Evolutionary conservation across 64 coral and sea anemone species (phyloP), one percentile per base, ranked within the genome.

Genomic region (Platygyra sinensis): DNA sequence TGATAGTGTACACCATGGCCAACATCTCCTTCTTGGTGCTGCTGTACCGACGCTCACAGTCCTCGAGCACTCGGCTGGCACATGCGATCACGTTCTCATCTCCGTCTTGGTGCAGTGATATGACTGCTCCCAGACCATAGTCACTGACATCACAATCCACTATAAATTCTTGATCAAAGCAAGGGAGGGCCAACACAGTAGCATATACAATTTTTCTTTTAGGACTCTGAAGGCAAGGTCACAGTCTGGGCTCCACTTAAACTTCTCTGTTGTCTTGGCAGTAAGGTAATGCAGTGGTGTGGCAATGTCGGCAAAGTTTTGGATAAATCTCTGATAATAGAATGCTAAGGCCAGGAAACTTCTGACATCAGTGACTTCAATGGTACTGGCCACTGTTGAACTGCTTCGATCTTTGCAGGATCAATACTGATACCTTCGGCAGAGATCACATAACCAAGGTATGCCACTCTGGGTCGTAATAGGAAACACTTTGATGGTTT

Each of bases 1-100:
- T 71, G 20, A 91, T 60, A 13, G 89, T 80, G 71, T 83, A 92
- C 59, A 76, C 74, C 30, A 86, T 74, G 24, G 73, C 87, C 4
- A 78, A 6, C 72, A 89, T 65, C 55, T 78, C 74, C 10, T 75
- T 73, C 87, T 89, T 89, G 20, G 49, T 65, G 2, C 74, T 33
- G 10, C 69, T 65, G 73, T 79, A 89, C 1, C 67, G 30, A 10
- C 49, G 63, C 52, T 91, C 71, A 6, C 14, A 30, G 39, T 67
- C 10, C 4, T 72, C 28, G 1, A 91, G 79, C 39, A 62, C 69
- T 9, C 69, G 59, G 30, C 71, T 91, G 2, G 64, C 64, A 49
- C 85, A 91, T 0, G 65, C 79, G 9, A 76, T 91, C 20, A 83
- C 89, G 51, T 12, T 72, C 22, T 75, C 86, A 7, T 52, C 24